Evolutionary conservation across 30 jellyfish, hydroid and myxozoan species (phyloP), one percentile per base, ranked within the genome.

Genomic region (Mastigias papua): DNA sequence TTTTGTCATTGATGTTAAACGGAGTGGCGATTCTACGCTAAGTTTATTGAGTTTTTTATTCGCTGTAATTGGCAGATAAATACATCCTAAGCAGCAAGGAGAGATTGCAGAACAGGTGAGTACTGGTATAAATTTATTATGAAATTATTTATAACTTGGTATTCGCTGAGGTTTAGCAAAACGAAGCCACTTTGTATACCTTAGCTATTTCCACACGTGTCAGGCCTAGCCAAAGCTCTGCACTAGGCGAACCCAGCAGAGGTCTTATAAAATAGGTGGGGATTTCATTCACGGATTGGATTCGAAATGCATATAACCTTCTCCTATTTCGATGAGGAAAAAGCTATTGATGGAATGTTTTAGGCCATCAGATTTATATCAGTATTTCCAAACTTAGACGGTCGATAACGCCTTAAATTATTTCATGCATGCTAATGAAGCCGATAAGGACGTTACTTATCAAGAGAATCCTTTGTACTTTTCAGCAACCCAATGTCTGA

Each of bases 161-260:
- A 19, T 6, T 0, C 26, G 27, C 22, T 72, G n/a, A 37, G 26
- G 17, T 31, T 72, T 48, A 6, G 1, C 21, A 69, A 72, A 27
- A 72, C 34, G 34, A 69, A 63, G 23, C 21, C 42, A 23, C 2
- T 17, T 32, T 37, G 54, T 4, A 4, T 34, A n/a, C 15, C 13
- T 17, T 4, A 17, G 63, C 48, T 72, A 29, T 69, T 34, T 72
- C n/a, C 83, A 72, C 83, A 72, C 83, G 83, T 72, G 83, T 72
- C 83, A 72, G 83, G 83, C 83, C 83, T 63, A 63, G 26, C 33
- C 42, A 54, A 2, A 6, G 17, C 67, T 54, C 17, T 54, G 27
- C 67, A 6, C 26, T 54, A 54, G 3, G 67, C 67, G 67, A 54
- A 19, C 67, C 67, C 26, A 21, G 27, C 67, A 16, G 25, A 19